Percentiles rank a stretch among this genome's conserved stretches.
Conservation (phyloP, 2,797 vertebrate species). For the Hoplostethus atlanticus region DNA sequence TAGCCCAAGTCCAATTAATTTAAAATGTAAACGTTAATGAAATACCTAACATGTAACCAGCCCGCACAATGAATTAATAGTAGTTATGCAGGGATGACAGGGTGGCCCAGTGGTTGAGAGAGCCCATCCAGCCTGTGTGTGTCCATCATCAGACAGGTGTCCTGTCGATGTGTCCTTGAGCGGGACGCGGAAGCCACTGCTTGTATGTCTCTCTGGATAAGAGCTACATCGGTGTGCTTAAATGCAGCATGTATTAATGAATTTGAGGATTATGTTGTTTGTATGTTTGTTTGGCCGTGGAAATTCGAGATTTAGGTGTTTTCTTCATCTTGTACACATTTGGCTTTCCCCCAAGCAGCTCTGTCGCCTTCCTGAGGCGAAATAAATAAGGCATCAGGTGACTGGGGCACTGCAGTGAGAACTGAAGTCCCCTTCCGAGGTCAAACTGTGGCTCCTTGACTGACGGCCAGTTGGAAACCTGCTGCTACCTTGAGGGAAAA, state of each 20-base stretch:
- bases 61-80: too few relatives aligned
- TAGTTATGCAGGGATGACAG: too few relatives aligned
- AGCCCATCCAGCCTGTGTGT: background rate
- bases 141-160: conserved; percentile 6
- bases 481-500: conserved; percentile 56
- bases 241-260: background rate
- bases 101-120: too few relatives aligned
- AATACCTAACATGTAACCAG: background rate
- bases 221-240: background rate
- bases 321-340: conserved; percentile 15
- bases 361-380: conserved; percentile 57
- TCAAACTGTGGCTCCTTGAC: conserved; percentile 73
- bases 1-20: background rate
- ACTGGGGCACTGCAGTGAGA: conserved; percentile 73
- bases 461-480: conserved; percentile 63
- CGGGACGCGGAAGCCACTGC: background rate
- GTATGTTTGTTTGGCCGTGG: background rate
- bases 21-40: background rate
- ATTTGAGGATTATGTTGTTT: too few relatives aligned
- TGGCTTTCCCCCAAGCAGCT: conserved; percentile 21
- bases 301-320: background rate
- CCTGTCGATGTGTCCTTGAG: background rate
- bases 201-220: too few relatives aligned
- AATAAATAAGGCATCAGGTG: conserved; percentile 65
- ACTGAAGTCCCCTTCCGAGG: conserved; percentile 56